Evolutionary conservation across 2,797 vertebrate genomes (phyloP).

Genomic region (Tarsius wallacei): DNA sequence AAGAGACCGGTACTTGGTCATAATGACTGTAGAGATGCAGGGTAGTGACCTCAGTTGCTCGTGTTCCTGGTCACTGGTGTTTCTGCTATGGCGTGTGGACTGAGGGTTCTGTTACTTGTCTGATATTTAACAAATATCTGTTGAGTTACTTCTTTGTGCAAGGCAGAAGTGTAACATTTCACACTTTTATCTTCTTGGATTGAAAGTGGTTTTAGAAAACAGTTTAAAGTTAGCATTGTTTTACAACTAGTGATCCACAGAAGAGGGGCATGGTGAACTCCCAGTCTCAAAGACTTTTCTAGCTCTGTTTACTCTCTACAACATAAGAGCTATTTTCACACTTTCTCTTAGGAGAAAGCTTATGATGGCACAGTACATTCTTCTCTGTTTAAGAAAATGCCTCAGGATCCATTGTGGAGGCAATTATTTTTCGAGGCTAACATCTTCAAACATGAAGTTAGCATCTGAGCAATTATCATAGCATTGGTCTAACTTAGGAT

Average conservation of each 20-base stretch:
- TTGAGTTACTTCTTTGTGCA: neutral
- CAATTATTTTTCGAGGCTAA: neutral
- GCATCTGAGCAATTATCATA: neutral
- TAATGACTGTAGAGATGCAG: neutral
- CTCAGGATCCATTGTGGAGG: neutral
- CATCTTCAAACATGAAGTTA: constrained; percentile 19
- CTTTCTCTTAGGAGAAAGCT: neutral
- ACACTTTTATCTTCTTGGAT: neutral
- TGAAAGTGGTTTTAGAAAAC: neutral
- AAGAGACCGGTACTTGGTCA: neutral
- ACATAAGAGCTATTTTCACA: neutral
- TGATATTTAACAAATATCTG: neutral
- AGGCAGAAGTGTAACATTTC: neutral
- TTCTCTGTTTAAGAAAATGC: constrained; percentile 39
- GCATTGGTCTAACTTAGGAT: neutral
- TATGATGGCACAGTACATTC: neutral
- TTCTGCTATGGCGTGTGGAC: neutral
- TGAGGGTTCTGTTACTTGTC: neutral
- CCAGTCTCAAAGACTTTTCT: neutral
- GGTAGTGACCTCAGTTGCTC: neutral
- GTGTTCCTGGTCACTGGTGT: neutral
- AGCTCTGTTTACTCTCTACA: neutral
- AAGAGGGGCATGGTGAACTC: neutral
- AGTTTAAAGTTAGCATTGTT: neutral
- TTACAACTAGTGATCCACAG: neutral